Conservation (phyloP, 2,797 vertebrate species). For the Mus caroli region DNA sequence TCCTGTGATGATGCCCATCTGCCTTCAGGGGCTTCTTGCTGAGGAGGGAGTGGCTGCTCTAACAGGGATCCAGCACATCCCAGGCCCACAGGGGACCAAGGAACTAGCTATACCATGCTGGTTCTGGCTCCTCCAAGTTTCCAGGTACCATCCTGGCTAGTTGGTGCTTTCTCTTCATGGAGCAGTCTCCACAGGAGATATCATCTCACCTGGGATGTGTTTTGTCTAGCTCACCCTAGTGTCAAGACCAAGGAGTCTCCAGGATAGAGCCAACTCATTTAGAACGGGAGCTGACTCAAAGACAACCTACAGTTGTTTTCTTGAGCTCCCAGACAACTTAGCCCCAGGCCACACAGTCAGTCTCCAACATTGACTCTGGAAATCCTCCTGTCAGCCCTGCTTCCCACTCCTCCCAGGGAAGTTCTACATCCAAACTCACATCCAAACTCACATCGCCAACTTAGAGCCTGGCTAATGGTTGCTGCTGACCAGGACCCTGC, state of each 20-base stretch:
- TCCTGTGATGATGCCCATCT: not conserved
- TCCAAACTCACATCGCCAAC: not conserved
- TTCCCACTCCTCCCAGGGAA: no score
- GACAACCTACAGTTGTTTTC: not conserved
- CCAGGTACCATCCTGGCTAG: not conserved
- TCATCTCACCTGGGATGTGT: not conserved
- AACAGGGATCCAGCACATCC: not conserved
- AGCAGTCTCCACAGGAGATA: not conserved
- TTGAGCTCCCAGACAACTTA: not conserved
- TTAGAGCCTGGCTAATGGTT: no score
- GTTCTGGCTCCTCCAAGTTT: not conserved
- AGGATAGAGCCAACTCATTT: rapidly evolving
- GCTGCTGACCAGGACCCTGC: not conserved
- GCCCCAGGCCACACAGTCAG: not conserved
- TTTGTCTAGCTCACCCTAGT: not conserved
- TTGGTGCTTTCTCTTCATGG: not conserved
- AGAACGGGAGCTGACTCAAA: not conserved
- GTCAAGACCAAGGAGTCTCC: not conserved
- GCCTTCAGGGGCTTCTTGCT: not conserved
- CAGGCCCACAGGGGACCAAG: rapidly evolving
- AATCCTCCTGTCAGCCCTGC: not conserved
- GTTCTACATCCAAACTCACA: not conserved
- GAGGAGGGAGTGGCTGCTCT: not conserved
- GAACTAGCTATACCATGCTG: not conserved
- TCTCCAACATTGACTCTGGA: not conserved